Evolutionary conservation across 2,888 invertebrate genomes (phyloP), one percentile per base, ranked within the genome.

Genomic region (Corbicula japonica): DNA sequence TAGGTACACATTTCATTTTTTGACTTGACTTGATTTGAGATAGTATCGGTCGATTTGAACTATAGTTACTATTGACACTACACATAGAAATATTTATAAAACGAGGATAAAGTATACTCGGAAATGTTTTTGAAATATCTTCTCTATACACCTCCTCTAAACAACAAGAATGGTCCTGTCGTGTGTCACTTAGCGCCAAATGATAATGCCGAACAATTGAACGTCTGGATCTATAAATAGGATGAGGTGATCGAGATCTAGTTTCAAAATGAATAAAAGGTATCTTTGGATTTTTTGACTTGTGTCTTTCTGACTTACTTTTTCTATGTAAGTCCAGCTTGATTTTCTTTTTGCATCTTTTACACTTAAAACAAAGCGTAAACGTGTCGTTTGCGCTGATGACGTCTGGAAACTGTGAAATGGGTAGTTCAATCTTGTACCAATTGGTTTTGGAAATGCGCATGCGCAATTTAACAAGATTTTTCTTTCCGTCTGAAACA

Each of bases 221-320:
- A 61, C 70, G 32, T 61, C 56, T 76, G 30, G 72, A 56, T 65
- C 78, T 73, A 70, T 44, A 74, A 60, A 35, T 50, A 60, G 63
- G 44, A 34, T 74, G 80, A 76, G 76, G 70, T 70, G 76, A 76
- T 46, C 54, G 23, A 15, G 52, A 38, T n/a, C 35, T 50, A 32
- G 68, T 56, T 54, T 70, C 73, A 50, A 80, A 70, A 32, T 80
- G 66, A 52, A 80, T 80, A 46, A 80, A 80, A 38, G 80, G 80
- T 48, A 80, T 74, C 28, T 44, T 63, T 23, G 73, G 63, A n/a
- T 58, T 61, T 62, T 35, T 62, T 35, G 32, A 28, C n/a, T 32
- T 21, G 1, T 44, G 48, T 1, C 21, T 21, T 60, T 60, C 26
- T 12, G 8, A 21, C 6, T 28, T 54, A 15, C 38, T 52, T 41